Conservation (phyloP, 2,113 vertebrate genomes). For the Aphelocoma coerulescens region DNA sequence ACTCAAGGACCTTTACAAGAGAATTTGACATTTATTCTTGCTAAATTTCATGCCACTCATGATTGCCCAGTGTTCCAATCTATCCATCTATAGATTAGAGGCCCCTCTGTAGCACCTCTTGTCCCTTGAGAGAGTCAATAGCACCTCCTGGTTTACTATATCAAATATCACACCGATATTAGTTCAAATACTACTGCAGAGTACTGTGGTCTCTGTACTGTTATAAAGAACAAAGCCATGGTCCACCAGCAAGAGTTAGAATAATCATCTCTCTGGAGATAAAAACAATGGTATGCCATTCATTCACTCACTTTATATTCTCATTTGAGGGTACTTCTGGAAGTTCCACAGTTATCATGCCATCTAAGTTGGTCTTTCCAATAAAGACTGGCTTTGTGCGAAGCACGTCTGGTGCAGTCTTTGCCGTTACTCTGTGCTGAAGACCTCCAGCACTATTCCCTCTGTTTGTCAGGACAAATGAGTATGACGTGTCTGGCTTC, state of each 20-base stretch:
- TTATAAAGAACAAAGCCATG: background rate
- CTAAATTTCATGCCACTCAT: background rate
- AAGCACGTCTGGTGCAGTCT: conserved; percentile 91
- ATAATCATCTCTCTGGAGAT: background rate
- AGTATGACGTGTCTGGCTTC: conserved; percentile 95
- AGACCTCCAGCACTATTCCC: conserved; percentile 96
- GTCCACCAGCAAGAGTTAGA: background rate
- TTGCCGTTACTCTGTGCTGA: conserved; percentile 93
- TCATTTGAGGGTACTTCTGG: conserved; percentile 89
- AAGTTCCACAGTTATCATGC: conserved; percentile 93
- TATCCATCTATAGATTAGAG: too few species aligned
- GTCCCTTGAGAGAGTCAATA: background rate
- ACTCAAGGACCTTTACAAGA: background rate
- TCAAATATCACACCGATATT: background rate
- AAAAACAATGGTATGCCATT: background rate
- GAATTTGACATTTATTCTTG: background rate
- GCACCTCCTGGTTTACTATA: background rate
- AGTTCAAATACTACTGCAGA: background rate
- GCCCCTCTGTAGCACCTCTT: background rate
- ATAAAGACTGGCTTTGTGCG: conserved; percentile 92
- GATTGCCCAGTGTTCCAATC: background rate
- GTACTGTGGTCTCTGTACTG: rapidly evolving
- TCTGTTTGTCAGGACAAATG: conserved; percentile 94
- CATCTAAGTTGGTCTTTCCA: conserved; percentile 91
- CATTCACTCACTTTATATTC: conserved; percentile 83